Evolutionary conservation across 2,113 vertebrate species (phyloP), one percentile per base, ranked within the genome.

Genomic region (Tenrec ecaudatus): DNA sequence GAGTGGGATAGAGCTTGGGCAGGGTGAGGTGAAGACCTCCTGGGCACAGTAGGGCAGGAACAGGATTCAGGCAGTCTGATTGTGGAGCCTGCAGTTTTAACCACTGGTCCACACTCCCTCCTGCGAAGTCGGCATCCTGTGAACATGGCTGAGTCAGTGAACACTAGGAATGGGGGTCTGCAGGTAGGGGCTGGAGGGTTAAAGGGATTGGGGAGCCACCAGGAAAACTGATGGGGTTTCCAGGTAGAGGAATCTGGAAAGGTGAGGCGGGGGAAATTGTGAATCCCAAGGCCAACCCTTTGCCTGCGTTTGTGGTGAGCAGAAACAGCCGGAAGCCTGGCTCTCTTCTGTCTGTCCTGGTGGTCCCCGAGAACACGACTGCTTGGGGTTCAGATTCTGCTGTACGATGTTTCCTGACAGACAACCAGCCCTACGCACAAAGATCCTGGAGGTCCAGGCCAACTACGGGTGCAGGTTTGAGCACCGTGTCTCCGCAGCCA

Each of bases 201-300:
- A 20, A 80, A 58, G 79, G 12, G 69, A 22, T 14, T 23, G 2
- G n/a, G 36, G 8, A 22, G 10, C 23, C 20, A 0, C 1, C 2
- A 40, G 33, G 81, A 40, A 6, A 57, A 36, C 38, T 7, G 60
- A 31, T 36, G 23, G 25, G 20, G 17, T 36, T 27, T 36, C 43
- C 16, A 0, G 6, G 40, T 33, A 43, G 36, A 78, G 14, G n/a
- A 58, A 43, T 27, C 22, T 2, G 29, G 71, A 8, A n/a, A 68
- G 58, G 60, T 58, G 25, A 43, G 20, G 71, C 25, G n/a, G 81
- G 81, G 66, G 62, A 33, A n/a, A 16, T 1, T 27, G 23, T n/a
- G 69, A 71, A 23, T 64, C 62, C 20, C 62, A 9, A 22, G 17
- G 23, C 31, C 25, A 58, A 40, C 1, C n/a, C 5, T 1, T 22